Evolutionary conservation across 2,113 vertebrate species (phyloP).

Genomic region (Canis aureus): DNA sequence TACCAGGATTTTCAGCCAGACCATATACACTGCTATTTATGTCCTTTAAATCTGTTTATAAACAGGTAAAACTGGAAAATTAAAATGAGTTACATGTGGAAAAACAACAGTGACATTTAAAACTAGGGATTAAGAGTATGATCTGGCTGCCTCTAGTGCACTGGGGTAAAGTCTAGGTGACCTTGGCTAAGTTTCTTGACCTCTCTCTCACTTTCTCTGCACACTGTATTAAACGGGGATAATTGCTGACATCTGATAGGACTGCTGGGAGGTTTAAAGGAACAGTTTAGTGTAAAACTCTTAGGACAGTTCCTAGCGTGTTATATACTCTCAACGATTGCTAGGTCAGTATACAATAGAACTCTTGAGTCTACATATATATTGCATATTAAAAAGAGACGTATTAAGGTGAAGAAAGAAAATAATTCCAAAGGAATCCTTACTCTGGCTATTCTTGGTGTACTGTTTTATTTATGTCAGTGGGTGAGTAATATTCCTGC

Average conservation of each 20-base stretch:
- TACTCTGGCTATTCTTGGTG: neutral
- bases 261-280: neutral
- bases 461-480: conserved; percentile 32
- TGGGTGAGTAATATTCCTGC: neutral
- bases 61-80: neutral
- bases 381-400: conserved; percentile 28
- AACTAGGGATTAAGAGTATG: neutral
- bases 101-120: conserved; percentile 36
- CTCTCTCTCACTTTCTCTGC: conserved; percentile 14
- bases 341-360: conserved; percentile 35
- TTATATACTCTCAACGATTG: conserved; percentile 3
- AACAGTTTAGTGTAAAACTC: conserved; percentile 10
- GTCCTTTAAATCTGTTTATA: neutral
- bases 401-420: conserved; percentile 30
- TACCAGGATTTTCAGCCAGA: neutral
- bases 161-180: neutral
- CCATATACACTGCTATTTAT: neutral
- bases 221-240: neutral
- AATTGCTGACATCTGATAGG: neutral
- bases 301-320: neutral
- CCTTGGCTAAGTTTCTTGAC: neutral
- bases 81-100: neutral
- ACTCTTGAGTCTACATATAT: conserved; percentile 29
- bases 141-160: neutral
- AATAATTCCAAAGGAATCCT: conserved; percentile 47